These are phyloP conservation scores for Ceratoteleas bidentatus DNA, from an alignment of 1,140 invertebrate species.

Conservation along the genomic window DNA sequence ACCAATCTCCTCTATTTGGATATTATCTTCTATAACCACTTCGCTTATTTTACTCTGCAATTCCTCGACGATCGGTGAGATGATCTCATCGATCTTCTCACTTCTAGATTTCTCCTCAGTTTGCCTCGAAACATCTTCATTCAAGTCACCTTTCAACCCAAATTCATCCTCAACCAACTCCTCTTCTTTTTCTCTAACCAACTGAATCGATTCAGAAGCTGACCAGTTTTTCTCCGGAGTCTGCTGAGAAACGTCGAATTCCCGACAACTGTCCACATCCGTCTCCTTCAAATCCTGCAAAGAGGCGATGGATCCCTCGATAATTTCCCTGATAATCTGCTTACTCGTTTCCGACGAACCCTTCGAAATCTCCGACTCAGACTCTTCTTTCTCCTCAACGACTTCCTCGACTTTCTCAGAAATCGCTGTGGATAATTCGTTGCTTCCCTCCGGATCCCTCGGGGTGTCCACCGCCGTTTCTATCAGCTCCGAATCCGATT, in stretches of 20 bases:
- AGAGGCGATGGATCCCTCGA: conserved; percentile 42
- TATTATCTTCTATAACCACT: no score
- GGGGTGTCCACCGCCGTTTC: conserved; percentile 57
- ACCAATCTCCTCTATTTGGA: background rate
- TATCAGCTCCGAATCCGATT: conserved; percentile 51
- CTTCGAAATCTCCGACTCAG: no score
- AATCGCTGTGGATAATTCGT: conserved; percentile 32
- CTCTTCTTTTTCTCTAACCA: no score
- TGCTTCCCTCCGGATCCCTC: conserved; percentile 38
- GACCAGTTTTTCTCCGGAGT: conserved; percentile 64
- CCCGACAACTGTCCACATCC: conserved; percentile 50
- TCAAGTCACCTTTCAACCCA: background rate
- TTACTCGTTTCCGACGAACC: background rate
- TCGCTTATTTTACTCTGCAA: no score
- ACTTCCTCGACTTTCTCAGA: conserved; percentile 4
- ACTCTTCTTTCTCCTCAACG: no score
- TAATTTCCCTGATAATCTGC: conserved; percentile 31
- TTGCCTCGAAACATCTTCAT: no score
- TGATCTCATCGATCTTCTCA: no score
- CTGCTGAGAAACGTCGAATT: conserved; percentile 39
- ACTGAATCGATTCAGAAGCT: conserved; percentile 68
- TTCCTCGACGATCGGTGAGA: no score
- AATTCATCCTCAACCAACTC: conserved; percentile 19
- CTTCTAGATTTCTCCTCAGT: no score
- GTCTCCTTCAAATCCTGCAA: conserved; percentile 59